Base-by-base conservation (phyloP, 2,888 invertebrate species). In the Stramonita haemastoma region DNA sequence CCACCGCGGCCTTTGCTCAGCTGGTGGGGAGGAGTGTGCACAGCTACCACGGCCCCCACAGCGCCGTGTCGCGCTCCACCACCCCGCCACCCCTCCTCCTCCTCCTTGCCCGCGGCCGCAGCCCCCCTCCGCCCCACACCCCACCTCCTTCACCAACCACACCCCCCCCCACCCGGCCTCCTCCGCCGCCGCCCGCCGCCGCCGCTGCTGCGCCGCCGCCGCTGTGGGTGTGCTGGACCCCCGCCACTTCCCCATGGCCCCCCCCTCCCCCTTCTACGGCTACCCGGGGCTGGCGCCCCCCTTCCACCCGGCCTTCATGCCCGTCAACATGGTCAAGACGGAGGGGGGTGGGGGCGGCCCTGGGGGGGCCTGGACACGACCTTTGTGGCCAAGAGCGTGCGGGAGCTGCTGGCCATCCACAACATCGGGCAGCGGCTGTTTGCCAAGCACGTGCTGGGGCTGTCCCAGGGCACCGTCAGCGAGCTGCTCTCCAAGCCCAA, bases 371-470 rank as follows among this genome's bases (percentile, higher is more conserved):
- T 99, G 92, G 99, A 99, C 96, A 99, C 99, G n/a, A 96, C 99
- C 90, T 98, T 98, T 96, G 96, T 99, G 94, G 98, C 99, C 90
- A 97, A 99, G 93, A 97, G 98, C 92, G 99, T 99, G 19, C 97
- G 99, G 26, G 99, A 99, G 95, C 96, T 99, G 89, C 97, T 99
- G 70, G 99, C 98, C 91, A 98, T 99, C 93, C 99, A 99, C 96
- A 99, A 99, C 96, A 99, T 99, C 94, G 99, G 99, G 5, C 99
- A 99, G 96, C 97, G 99, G 91, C 97, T 99, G 94, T 99, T 99
- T 96, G 99, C 99, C 94, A 99, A 99, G 96, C 99, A 99, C 96
- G 98, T 99, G 87, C 97, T 99, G 93, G 99, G 99, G 86, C 95
- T 99, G 98, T 91, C 96, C 34, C 99, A 99, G 96, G 99, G 99